phyloP scores from a whole-genome alignment of 2,888 invertebrate genomes.

The Catocala nupta region DNA sequence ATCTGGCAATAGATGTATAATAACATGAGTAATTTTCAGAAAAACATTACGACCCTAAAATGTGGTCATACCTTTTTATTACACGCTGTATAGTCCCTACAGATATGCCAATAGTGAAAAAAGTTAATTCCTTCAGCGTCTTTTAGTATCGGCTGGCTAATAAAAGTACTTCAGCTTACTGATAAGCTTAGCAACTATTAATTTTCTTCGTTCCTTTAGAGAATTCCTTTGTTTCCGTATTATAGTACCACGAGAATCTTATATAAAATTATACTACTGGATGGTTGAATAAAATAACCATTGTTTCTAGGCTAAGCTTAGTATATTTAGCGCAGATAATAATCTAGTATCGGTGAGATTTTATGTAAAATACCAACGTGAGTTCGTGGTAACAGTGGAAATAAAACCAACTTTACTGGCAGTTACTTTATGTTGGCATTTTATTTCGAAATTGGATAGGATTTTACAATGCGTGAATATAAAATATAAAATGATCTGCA shows the following conservation, averaged over 20 bases:
- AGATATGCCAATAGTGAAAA: too few species aligned
- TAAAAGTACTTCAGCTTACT: neutral
- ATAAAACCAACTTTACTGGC: neutral
- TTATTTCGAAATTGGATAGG: neutral
- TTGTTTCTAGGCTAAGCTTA: slow-evolving; percentile 6
- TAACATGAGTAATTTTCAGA: too few species aligned
- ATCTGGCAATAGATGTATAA: too few species aligned
- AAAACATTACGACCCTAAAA: too few species aligned
- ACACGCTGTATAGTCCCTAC: too few species aligned
- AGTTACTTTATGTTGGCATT: neutral
- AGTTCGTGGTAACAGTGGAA: neutral
- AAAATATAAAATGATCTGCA: neutral
- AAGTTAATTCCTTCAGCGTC: too few species aligned
- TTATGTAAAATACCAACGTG: slow-evolving; percentile 11
- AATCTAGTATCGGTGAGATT: slow-evolving; percentile 15
- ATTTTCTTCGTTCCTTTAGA: neutral
- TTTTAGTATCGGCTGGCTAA: neutral
- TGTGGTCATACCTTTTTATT: too few species aligned
- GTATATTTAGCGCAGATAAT: slow-evolving; percentile 14
- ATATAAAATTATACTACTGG: neutral
- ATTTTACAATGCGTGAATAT: neutral
- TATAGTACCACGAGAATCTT: slow-evolving; percentile 14
- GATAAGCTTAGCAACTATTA: neutral
- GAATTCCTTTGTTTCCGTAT: slow-evolving; percentile 19
- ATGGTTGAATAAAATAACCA: slow-evolving; percentile 29